Percentiles rank a stretch among this genome's conserved stretches.
These are phyloP conservation scores for Allophyes oxyacanthae DNA, from an alignment of 2,888 invertebrate species.

Conservation along the genomic window DNA sequence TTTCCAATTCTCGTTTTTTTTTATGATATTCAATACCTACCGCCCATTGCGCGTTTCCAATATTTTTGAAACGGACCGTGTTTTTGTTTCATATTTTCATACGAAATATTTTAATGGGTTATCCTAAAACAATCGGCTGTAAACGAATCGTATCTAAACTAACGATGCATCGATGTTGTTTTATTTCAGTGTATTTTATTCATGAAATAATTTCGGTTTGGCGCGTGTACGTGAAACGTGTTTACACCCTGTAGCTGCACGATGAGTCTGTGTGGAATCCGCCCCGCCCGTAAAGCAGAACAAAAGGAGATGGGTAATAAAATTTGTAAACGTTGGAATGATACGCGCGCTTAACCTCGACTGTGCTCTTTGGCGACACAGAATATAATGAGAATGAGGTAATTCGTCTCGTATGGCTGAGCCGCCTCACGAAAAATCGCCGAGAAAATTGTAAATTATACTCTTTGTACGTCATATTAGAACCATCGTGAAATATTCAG, in stretches of 20 bases:
- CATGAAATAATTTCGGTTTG: conserved; percentile 19
- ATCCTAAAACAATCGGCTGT: conserved; percentile 49
- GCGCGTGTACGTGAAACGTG: conserved; percentile 25
- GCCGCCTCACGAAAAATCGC: conserved; percentile 56
- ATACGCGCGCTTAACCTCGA: conserved; percentile 85
- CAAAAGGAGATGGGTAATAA: conserved; percentile 84
- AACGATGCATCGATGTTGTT: conserved; percentile 36
- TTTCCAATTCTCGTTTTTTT: conserved; percentile 27
- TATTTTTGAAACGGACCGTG: conserved; percentile 34
- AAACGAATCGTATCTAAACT: conserved; percentile 50
- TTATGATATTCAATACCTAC: conserved; percentile 28
- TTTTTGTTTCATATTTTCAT: conserved; percentile 43
- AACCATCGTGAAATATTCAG: conserved; percentile 30
- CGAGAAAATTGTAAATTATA: conserved; percentile 52
- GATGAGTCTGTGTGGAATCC: conserved; percentile 53
- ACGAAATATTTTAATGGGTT: conserved; percentile 45
- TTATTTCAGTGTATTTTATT: conserved; percentile 28
- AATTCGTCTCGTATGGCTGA: conserved; percentile 73
- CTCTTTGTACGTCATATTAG: conserved; percentile 14
- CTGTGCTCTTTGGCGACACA: conserved; percentile 72
- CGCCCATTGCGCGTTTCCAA: conserved; percentile 24
- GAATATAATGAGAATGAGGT: conserved; percentile 76
- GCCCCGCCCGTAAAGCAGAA: conserved; percentile 69
- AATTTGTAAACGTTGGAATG: conserved; percentile 86
- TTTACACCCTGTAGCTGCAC: conserved; percentile 55